A percentile compares a stretch with the other conserved stretches of the same genome.
Evolutionary conservation across 2,113 vertebrate species (phyloP).

Genomic region (Spea multiplicata): DNA sequence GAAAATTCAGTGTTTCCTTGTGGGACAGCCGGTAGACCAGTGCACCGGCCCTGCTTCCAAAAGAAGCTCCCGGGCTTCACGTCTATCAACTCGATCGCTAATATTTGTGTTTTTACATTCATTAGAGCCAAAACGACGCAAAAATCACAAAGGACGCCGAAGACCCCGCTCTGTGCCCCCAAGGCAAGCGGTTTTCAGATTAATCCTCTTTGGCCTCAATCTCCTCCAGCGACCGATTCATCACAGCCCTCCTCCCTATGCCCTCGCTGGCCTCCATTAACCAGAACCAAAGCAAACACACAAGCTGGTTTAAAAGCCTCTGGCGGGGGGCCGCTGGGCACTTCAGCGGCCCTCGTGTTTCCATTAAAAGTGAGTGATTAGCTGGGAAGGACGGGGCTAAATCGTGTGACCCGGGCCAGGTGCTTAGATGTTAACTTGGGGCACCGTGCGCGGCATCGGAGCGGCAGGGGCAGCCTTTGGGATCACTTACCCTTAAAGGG

Average conservation of each 20-base stretch:
- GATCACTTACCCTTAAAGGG: no score
- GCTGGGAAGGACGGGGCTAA: not conserved
- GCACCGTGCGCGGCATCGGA: no score
- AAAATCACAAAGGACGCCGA: no score
- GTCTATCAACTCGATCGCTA: no score
- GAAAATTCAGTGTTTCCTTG: no score
- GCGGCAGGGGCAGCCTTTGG: no score
- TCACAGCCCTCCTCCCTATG: not conserved
- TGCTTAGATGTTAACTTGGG: not conserved
- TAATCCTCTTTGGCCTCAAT: not conserved
- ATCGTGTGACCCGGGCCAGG: slow-evolving; percentile 6
- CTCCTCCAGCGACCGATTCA: not conserved
- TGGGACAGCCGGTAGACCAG: no score
- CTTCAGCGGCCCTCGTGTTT: not conserved
- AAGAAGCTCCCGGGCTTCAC: no score
- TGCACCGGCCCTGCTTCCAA: no score
- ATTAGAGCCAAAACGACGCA: no score
- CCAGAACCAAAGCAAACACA: not conserved
- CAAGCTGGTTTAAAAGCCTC: not conserved
- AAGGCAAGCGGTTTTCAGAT: not conserved
- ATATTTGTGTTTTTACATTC: no score
- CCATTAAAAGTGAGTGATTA: slow-evolving; percentile 16
- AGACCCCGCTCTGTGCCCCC: no score
- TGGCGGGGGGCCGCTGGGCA: not conserved
- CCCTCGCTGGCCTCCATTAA: not conserved